Percentiles rank a stretch among this genome's conserved stretches.
These are phyloP conservation scores for Anarsia innoxiella DNA, from an alignment of 2,888 invertebrate genomes.

Conservation along the genomic window DNA sequence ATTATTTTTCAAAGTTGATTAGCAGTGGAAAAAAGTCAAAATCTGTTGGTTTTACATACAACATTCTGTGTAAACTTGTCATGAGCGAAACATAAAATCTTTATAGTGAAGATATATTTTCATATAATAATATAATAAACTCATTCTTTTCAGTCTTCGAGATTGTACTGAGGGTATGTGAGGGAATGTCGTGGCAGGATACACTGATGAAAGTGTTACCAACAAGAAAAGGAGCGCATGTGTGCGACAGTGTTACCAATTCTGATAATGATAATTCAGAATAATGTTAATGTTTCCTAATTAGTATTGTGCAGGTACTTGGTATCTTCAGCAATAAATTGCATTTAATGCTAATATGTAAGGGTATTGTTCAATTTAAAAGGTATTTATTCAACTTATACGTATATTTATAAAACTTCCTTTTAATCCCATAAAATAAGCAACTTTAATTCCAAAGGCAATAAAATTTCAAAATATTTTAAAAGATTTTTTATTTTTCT, in stretches of 20 bases:
- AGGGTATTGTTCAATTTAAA: no score
- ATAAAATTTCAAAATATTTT: no score
- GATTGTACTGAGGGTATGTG: slow-evolving; percentile 84
- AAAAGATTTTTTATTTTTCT: no score
- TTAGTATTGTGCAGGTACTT: slow-evolving; percentile 8
- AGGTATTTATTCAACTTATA: no score
- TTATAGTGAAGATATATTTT: no score
- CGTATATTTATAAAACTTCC: no score
- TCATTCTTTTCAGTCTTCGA: slow-evolving; percentile 83
- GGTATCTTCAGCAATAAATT: slow-evolving; percentile 3
- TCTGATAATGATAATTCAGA: slow-evolving; percentile 29
- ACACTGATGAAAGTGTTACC: slow-evolving; percentile 86
- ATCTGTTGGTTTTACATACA: no score
- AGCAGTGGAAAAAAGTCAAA: no score
- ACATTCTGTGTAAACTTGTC: background rate
- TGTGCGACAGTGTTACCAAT: slow-evolving; percentile 40
- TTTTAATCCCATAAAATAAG: no score
- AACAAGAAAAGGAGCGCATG: slow-evolving; percentile 81
- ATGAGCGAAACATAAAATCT: no score
- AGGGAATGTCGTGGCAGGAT: slow-evolving; percentile 86
- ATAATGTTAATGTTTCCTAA: slow-evolving; percentile 16
- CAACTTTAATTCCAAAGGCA: no score
- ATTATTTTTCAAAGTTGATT: background rate
- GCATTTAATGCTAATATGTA: slow-evolving; percentile 1
- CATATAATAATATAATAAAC: no score